Base-by-base conservation (phyloP, 2,888 invertebrate species). In the Panopea generosa region DNA sequence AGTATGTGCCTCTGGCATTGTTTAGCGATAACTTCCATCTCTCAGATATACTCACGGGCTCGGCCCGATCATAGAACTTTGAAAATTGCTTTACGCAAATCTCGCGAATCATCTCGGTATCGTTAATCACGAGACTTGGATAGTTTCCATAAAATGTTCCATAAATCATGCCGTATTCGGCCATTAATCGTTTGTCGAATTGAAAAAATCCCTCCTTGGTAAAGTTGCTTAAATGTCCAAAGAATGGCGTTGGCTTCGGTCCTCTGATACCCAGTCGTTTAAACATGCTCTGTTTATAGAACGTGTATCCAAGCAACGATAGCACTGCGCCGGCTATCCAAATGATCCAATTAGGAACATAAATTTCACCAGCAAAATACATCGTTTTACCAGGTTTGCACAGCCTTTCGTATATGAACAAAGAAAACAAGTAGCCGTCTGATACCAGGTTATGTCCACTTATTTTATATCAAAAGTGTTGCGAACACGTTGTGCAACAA, bases 41-140 rank as follows among this genome's bases (percentile, higher is more conserved):
- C 4, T 70, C 33, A 20, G 70, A 22, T 9, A 16, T 24, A 20
- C 38, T 20, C 0, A 78, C 53, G 0, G 60, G 50, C n/a, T 70
- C 67, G 2, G 62, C 62, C 62, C 85, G 59, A 45, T 85, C 77
- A 26, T 70, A 65, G 61, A 83, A 85, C n/a, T 77, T 82, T 6
- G 73, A 61, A 49, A 86, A 86, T 11, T 82, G 59, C 52, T 82
- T 86, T 1, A 85, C 67, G 14, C 62, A 63, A 9, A 84, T 79
- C 40, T 84, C 69, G 53, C 77, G 74, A 7, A 86, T 66, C 60
- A 84, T 74, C 1, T 85, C 84, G 2, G 84, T 80, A 56, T 84
- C 85, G 14, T 78, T 47, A 0, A 85, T 65, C 20, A 77, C 22
- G 2, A 86, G 38, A 9, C 61, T 14, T 1, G 84, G 80, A 14